Conservation (phyloP, 2,797 vertebrate genomes). For the Hyperoplus lanceolatus region DNA sequence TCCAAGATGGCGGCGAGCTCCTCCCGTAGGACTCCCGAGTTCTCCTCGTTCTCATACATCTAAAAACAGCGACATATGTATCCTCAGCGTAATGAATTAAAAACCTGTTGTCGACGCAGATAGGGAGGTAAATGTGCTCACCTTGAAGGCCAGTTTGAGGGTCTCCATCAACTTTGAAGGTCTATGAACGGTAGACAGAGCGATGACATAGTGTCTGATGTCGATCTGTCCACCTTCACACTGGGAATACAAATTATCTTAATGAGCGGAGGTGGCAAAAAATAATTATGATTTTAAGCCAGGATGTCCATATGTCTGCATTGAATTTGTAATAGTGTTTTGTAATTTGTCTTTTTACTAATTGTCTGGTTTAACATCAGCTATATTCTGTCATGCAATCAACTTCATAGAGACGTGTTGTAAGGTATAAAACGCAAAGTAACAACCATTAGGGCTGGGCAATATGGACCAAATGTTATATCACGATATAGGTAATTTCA, state of each 20-base stretch:
- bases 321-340: not conserved
- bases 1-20: constrained; percentile 89
- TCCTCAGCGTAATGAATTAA: not conserved
- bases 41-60: constrained; percentile 90
- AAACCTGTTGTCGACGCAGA: not conserved
- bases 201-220: constrained; percentile 89
- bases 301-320: not conserved
- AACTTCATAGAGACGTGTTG: not conserved
- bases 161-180: constrained; percentile 91
- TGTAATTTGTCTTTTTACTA: no score
- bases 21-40: constrained; percentile 81
- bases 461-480: no score
- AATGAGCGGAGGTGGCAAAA: not conserved
- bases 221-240: constrained; percentile 86
- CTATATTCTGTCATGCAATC: not conserved
- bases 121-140: constrained; percentile 28
- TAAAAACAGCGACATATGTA: constrained; percentile 43
- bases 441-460: no score
- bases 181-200: constrained; percentile 90
- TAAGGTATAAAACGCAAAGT: not conserved
- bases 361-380: no score
- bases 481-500: no score
- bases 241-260: constrained; percentile 65
- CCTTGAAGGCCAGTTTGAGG: constrained; percentile 91
- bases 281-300: not conserved